Evolutionary conservation across 2,888 invertebrate genomes (phyloP).

Genomic region (Pristionchus fissidentatus): DNA sequence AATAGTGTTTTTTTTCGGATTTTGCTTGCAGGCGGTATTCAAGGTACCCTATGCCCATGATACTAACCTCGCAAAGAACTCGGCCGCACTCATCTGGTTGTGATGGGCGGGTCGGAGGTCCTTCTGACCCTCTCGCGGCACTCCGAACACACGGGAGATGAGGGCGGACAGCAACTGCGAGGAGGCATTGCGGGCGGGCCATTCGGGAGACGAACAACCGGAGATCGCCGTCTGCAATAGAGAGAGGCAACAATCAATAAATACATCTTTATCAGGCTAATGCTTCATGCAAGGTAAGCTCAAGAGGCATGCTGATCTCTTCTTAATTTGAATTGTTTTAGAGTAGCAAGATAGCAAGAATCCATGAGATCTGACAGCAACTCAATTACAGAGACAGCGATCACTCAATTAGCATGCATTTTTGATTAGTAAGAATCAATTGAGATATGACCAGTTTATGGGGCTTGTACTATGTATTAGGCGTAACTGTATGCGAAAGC

Average conservation of each 20-base stretch:
- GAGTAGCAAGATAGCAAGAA: no score
- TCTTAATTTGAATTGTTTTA: no score
- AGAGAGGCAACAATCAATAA: neutral
- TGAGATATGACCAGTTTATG: neutral
- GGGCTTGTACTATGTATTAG: neutral
- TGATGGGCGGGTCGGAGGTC: slow-evolving; percentile 56
- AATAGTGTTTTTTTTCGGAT: no score
- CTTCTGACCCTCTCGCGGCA: slow-evolving; percentile 57
- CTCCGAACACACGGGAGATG: slow-evolving; percentile 58
- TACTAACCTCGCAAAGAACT: slow-evolving; percentile 65
- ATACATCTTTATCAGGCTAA: neutral
- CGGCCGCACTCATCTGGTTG: slow-evolving; percentile 62
- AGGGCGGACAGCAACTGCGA: slow-evolving; percentile 53
- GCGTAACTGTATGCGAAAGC: no score
- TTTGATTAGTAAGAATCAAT: no score
- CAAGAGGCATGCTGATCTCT: no score
- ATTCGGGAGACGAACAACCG: slow-evolving; percentile 60
- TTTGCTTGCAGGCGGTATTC: no score
- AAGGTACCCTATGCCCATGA: neutral
- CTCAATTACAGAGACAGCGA: no score
- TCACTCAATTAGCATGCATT: no score
- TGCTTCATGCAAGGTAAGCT: no score
- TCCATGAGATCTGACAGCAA: no score
- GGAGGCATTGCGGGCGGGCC: slow-evolving; percentile 68
- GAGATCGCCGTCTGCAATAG: slow-evolving; percentile 42